Evolutionary conservation across 1,140 invertebrate species (phyloP), one percentile per base, ranked within the genome.

Genomic region (Dysdera silvatica): DNA sequence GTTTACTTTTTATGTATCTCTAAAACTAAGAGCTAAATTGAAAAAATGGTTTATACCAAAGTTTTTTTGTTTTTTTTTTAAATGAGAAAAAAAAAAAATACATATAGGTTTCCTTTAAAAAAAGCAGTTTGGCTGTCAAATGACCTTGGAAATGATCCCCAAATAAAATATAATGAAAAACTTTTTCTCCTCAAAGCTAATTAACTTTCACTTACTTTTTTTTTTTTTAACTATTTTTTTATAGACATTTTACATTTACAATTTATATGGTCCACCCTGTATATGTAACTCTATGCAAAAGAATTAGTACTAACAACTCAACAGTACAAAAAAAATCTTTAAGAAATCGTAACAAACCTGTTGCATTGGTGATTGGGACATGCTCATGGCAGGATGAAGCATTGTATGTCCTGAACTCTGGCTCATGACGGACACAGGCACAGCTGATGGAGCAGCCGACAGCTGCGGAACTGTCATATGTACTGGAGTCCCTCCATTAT

Each of bases 361-460:
- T 26, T 62, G 60, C 20, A 62, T 23, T 12, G 60, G 60, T 29
- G 60, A 52, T 28, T 62, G 60, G 6, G 60, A 40, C 60, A 62
- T 62, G 24, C 41, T 62, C 60, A 62, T 62, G 12, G 60, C 56
- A 16, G 60, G 60, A 55, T 62, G 60, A 20, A 62, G 48, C 52
- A 56, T 62, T 5, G 60, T 62, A 16, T 40, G 53, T 7, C 37
- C 59, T 7, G 60, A 62, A 20, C 60, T 62, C 26, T 62, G 60
- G 24, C 52, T 55, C 51, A 62, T 62, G 52, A 62, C 56, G 43
- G 47, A 5, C 32, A 20, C 41, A 16, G 52, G 32, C 35, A 41
- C 23, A 40, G 49, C 52, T 26, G 40, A 40, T 31, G 33, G 51
- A 31, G 52, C 52, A 16, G 60, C 49, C 26, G 45, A 37, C 7